A percentile compares a stretch with the other conserved stretches of the same genome.
These are phyloP conservation scores for Sciaenops ocellatus DNA, from an alignment of 2,797 vertebrate species.

Conservation along the genomic window DNA sequence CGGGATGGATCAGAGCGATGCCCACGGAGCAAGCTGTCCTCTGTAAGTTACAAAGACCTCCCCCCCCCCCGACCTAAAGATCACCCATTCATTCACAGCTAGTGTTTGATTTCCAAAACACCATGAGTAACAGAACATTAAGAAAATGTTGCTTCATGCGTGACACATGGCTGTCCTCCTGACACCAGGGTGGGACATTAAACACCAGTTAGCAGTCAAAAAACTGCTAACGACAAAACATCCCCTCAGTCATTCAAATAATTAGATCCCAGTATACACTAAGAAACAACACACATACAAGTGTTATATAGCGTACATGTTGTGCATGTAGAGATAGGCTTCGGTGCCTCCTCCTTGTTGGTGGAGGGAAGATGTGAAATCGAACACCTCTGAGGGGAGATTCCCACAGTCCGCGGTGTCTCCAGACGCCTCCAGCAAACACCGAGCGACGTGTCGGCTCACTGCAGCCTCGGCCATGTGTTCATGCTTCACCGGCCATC, in stretches of 20 bases:
- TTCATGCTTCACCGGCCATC: not conserved
- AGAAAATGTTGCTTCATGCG: no score
- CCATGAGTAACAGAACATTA: not conserved
- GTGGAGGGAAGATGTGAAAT: constrained; percentile 29
- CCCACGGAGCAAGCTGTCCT: constrained; percentile 49
- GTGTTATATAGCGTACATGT: no score
- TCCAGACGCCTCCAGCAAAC: not conserved
- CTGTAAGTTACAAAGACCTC: constrained; percentile 76
- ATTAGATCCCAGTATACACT: no score
- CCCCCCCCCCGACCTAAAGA: not conserved
- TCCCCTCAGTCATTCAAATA: no score
- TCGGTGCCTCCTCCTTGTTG: no score
- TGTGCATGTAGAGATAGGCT: no score
- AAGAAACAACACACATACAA: no score
- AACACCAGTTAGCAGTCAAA: no score
- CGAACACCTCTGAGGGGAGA: constrained; percentile 58
- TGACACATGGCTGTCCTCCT: not conserved
- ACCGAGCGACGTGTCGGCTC: not conserved
- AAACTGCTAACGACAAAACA: no score
- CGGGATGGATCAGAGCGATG: constrained; percentile 45
- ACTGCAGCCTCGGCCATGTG: not conserved
- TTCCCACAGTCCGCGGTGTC: constrained; percentile 57
- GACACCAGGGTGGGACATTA: not conserved
- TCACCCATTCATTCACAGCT: no score
- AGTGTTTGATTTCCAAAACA: no score